Conservation (phyloP, 2,797 vertebrate genomes). For the Crocodylus rhombifer region DNA sequence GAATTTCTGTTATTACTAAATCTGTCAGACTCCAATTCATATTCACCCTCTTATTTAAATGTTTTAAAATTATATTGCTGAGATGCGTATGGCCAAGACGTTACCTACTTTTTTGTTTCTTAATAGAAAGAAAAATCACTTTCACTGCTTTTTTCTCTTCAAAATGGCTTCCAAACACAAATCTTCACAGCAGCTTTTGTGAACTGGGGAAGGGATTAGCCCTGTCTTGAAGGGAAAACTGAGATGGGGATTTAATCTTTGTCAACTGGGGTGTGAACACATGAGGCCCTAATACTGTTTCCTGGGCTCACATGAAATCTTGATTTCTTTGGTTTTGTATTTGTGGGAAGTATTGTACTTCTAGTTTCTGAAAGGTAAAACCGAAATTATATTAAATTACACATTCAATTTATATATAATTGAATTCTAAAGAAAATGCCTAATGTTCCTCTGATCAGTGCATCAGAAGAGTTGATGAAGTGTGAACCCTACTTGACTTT, state of each 20-base stretch:
- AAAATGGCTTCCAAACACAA: background rate
- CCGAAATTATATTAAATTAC: no score
- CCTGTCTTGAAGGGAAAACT: background rate
- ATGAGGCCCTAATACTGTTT: background rate
- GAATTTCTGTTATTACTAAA: background rate
- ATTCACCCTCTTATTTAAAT: background rate
- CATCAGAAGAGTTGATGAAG: background rate
- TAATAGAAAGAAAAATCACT: background rate
- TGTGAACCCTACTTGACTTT: background rate
- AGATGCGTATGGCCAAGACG: background rate
- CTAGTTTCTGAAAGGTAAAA: background rate
- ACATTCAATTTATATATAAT: background rate
- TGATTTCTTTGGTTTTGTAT: constrained; percentile 2
- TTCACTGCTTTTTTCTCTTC: background rate
- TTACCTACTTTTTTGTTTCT: background rate
- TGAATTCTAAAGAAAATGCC: background rate
- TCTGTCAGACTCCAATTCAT: background rate
- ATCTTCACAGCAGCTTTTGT: background rate
- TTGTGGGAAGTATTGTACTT: background rate
- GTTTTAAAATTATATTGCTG: background rate
- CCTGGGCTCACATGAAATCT: background rate
- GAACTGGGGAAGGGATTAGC: background rate
- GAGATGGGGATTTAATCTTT: background rate
- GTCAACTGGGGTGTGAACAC: background rate
- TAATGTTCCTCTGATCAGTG: background rate